A percentile compares a stretch with the other conserved stretches of the same genome.
Evolutionary conservation across 2,797 vertebrate species (phyloP).

Genomic region (Lacerta agilis): DNA sequence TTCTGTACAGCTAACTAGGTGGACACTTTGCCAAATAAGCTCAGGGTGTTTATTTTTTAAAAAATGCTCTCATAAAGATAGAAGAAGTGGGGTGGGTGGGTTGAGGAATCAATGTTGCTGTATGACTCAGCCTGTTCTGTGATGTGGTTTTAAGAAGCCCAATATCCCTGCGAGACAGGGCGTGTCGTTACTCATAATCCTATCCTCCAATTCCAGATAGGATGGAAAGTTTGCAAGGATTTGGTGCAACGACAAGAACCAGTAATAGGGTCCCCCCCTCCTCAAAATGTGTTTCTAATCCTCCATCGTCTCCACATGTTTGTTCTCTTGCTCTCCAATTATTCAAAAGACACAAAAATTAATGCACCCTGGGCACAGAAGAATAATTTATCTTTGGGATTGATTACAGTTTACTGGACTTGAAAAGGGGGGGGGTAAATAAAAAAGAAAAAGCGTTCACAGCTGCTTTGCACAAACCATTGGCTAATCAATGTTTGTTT

Average conservation of each 20-base stretch:
- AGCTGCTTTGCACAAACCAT: slow-evolving; percentile 58
- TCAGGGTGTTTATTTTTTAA: neutral
- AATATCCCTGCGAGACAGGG: slow-evolving; percentile 52
- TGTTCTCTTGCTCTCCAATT: slow-evolving; percentile 30
- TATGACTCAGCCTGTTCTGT: slow-evolving; percentile 2
- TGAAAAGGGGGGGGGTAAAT: neutral
- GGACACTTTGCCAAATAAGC: neutral
- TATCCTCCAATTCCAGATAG: slow-evolving; percentile 37
- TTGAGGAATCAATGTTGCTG: neutral
- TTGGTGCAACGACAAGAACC: neutral
- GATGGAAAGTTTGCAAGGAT: slow-evolving; percentile 37
- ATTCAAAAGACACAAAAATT: slow-evolving; percentile 47
- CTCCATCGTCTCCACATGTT: neutral
- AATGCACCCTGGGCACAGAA: slow-evolving; percentile 47
- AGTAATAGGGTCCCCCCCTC: slow-evolving; percentile 14
- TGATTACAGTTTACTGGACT: slow-evolving; percentile 55
- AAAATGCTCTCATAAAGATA: neutral
- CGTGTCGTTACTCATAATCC: slow-evolving; percentile 60
- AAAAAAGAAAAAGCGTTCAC: slow-evolving; percentile 18
- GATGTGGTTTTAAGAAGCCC: neutral
- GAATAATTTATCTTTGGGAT: slow-evolving; percentile 42
- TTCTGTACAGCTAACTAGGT: neutral
- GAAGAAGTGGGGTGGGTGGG: neutral
- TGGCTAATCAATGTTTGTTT: slow-evolving; percentile 42
- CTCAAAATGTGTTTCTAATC: slow-evolving; percentile 54